A percentile compares a stretch with the other conserved stretches of the same genome.
phyloP scores from a whole-genome alignment of 1,140 invertebrate species.

The Meloidogyne floridensis region DNA sequence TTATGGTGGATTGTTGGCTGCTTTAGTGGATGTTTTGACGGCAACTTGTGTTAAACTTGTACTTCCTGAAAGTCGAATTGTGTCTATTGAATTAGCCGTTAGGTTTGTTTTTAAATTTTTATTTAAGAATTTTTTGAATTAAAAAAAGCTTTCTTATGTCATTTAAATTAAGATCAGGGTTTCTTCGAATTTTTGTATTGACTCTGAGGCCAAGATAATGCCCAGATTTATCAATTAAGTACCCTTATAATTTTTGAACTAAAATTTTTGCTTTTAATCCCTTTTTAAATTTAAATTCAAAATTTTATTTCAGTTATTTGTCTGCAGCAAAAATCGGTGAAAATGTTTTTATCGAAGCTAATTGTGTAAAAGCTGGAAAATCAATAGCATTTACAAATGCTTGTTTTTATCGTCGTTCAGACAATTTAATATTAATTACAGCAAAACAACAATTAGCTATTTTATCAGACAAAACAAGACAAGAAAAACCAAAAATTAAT shows the following conservation, averaged over 20 bases:
- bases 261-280: not conserved
- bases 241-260: not conserved
- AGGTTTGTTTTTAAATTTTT: conserved; percentile 19
- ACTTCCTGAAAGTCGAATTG: conserved; percentile 72
- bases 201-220: no score
- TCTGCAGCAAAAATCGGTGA: conserved; percentile 40
- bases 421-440: conserved; percentile 18
- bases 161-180: no score
- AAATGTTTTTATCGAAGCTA: conserved; percentile 36
- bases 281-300: not conserved
- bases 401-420: conserved; percentile 23
- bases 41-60: conserved; percentile 75
- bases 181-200: no score
- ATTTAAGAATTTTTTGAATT: no score
- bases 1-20: conserved; percentile 80
- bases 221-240: no score
- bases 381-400: conserved; percentile 42
- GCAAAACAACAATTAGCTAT: conserved; percentile 27
- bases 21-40: conserved; percentile 80
- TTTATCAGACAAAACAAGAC: not conserved
- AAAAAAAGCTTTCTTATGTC: not conserved
- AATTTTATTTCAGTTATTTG: conserved; percentile 39
- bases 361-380: conserved; percentile 25
- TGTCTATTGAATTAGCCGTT: conserved; percentile 73
- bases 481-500: not conserved